Conservation (phyloP, 1,140 invertebrate species). For the Neoseiulus cucumeris region DNA sequence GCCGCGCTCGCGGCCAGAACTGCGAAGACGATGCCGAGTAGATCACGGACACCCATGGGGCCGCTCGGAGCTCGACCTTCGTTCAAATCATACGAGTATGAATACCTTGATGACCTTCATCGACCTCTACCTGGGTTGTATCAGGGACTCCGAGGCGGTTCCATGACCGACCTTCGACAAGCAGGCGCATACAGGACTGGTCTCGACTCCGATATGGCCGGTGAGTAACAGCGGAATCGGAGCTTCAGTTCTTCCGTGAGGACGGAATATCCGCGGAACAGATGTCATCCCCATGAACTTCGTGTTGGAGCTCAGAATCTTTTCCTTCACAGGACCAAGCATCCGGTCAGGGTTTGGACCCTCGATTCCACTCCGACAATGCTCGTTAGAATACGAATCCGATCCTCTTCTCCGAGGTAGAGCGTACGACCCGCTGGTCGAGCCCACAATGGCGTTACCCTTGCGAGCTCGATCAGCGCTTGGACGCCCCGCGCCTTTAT, state of each 20-base stretch:
- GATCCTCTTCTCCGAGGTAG: background rate
- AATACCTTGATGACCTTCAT: constrained; percentile 28
- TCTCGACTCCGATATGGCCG: constrained; percentile 24
- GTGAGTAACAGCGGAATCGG: background rate
- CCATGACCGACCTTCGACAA: constrained; percentile 4
- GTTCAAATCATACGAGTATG: constrained; percentile 31
- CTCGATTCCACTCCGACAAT: constrained; percentile 5
- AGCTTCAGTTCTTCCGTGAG: too few species aligned
- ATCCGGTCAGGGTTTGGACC: constrained; percentile 5
- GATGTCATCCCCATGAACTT: too few species aligned
- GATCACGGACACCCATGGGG: background rate
- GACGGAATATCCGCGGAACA: too few species aligned
- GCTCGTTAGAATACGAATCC: background rate
- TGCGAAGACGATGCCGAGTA: constrained; percentile 20
- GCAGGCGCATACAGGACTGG: constrained; percentile 7
- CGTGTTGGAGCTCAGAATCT: too few species aligned
- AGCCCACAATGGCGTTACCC: background rate
- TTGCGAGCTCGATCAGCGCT: constrained; percentile 7
- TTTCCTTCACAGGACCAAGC: background rate
- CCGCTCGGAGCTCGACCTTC: constrained; percentile 20
- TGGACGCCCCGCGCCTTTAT: background rate
- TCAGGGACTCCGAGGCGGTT: background rate
- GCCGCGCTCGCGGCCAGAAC: background rate
- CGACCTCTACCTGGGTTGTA: constrained; percentile 21
- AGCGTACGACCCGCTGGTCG: constrained; percentile 6